Base-by-base conservation (phyloP, 2,797 vertebrate species). In the Arremon brunneinucha region DNA sequence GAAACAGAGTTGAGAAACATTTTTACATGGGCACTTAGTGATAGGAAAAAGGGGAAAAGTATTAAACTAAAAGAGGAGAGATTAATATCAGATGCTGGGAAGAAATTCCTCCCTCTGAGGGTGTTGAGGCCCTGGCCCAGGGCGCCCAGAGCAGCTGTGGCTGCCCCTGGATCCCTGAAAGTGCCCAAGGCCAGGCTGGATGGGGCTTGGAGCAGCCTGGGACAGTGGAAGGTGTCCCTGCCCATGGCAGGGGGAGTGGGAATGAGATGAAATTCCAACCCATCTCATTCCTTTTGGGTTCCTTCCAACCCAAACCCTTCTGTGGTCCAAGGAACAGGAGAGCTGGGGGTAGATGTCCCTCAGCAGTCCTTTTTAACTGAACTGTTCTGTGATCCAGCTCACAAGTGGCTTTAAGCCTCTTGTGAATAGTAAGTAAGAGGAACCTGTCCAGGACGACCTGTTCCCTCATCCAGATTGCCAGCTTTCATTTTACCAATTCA, bases 151-250 rank as follows among this genome's bases (percentile, higher is more conserved):
- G 43, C 0, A 50, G 24, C 9, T 50, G 28, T 26, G 71, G 44
- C 14, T 57, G 28, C 3, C 23, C 37, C n/a, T 56, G 55, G 21
- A 23, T 57, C 5, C 24, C 57, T 83, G 43, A 14, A 0, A 49
- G 5, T n/a, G 37, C 2, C 16, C 56, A 8, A n/a, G 44, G 19
- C 19, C 49, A 43, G 15, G 9, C 0, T 49, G 49, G 56, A 44
- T 0, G 0, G 20, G 14, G 3, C 8, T 75, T 28, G 63, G 19
- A 63, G 14, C 14, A 50, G 0, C 1, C 2, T 64, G 44, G 28
- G 8, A 2, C 1, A 3, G 28, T 34, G 24, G 17, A 19, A 76
- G 2, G 0, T 34, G 28, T 16, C n/a, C 28, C 20, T 44, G 35
- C 5, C 4, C 4, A 9, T 18, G 8, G 20, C 27, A 49, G 12